Percentiles rank a stretch among this genome's conserved stretches.
Evolutionary conservation across 2,797 vertebrate species (phyloP).

Genomic region (Sardinella longiceps): DNA sequence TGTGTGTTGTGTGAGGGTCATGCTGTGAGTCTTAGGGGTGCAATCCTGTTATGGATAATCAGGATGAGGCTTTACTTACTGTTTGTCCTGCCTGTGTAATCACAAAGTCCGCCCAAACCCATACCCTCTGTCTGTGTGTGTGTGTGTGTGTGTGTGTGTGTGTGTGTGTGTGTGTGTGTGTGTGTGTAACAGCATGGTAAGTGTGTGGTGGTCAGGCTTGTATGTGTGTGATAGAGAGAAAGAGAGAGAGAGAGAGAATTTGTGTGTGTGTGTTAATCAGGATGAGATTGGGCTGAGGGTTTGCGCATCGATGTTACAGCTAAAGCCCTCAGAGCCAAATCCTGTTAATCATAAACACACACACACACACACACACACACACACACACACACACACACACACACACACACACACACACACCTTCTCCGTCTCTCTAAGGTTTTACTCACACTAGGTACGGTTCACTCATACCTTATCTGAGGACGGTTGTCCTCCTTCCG

Average conservation of each 20-base stretch:
- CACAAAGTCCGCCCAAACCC: background rate
- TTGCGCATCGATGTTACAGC: background rate
- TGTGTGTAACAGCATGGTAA: background rate
- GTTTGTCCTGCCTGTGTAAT: background rate
- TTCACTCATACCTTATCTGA: too few species aligned
- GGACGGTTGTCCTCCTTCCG: too few species aligned
- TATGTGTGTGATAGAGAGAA: background rate
- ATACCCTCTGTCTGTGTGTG: background rate
- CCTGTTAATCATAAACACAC: background rate
- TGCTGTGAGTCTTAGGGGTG: background rate
- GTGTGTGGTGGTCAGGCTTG: background rate
- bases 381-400: too few species aligned
- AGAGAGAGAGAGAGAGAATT: too few species aligned
- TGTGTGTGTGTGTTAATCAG: background rate
- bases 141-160: background rate
- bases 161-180: background rate
- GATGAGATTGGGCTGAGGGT: background rate
- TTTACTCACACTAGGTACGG: too few species aligned
- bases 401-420: too few species aligned
- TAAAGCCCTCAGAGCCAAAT: background rate
- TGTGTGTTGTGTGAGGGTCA: background rate
- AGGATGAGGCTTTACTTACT: background rate
- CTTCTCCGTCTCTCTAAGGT: too few species aligned
- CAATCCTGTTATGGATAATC: background rate
- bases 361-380: too few species aligned